Percentiles rank a stretch among this genome's conserved stretches.
These are phyloP conservation scores for Rhamphomyia laevipes DNA, from an alignment of 2,888 invertebrate species.

Conservation along the genomic window DNA sequence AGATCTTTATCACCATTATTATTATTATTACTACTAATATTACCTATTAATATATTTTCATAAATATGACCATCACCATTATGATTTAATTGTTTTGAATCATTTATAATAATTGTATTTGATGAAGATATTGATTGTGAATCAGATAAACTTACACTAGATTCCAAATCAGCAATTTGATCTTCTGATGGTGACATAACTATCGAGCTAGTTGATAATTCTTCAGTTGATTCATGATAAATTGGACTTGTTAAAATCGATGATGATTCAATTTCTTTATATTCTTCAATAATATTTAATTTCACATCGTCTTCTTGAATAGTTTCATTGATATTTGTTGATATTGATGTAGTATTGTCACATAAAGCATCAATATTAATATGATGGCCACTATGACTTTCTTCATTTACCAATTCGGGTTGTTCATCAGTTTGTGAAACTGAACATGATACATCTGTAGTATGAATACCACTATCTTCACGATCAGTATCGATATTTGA, in stretches of 20 bases:
- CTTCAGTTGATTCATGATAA: no score
- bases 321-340: no score
- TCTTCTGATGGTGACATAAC: no score
- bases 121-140: conserved; percentile 9
- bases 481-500: conserved; percentile 48
- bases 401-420: conserved; percentile 40
- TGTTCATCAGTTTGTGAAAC: conserved; percentile 63
- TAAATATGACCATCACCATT: no score
- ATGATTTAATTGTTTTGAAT: no score
- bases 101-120: no score
- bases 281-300: conserved; percentile 35
- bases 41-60: not conserved
- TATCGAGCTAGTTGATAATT: no score
- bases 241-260: no score
- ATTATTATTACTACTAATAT: conserved; percentile 3
- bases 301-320: conserved; percentile 30
- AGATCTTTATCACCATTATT: not conserved
- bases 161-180: conserved; percentile 11
- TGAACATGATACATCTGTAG: conserved; percentile 64
- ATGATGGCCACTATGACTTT: conserved; percentile 9
- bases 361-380: conserved; percentile 5
- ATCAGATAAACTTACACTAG: conserved; percentile 16
- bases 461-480: conserved; percentile 57
- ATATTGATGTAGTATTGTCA: not conserved
- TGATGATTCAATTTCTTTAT: conserved; percentile 2